phyloP scores from a whole-genome alignment of 2,888 invertebrate species.

The Pachliopta kotzebuea region DNA sequence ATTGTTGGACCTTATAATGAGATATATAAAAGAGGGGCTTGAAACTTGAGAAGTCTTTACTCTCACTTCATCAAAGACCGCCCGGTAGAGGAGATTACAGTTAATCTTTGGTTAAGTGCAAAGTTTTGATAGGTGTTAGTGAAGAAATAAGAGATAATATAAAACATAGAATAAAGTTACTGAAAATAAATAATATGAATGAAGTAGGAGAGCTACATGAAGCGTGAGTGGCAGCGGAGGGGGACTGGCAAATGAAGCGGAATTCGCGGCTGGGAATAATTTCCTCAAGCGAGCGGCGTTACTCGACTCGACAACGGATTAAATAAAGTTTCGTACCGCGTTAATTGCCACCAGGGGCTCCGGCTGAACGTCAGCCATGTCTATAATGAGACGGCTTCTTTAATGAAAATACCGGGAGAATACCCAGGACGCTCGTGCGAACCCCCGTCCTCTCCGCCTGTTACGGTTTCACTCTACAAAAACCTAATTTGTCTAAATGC shows the following conservation, averaged over 20 bases:
- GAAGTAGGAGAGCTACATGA: slow-evolving; percentile 40
- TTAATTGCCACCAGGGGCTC: slow-evolving; percentile 64
- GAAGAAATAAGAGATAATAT: too few species aligned
- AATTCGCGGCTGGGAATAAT: slow-evolving; percentile 55
- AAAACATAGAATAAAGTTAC: too few species aligned
- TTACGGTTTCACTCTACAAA: slow-evolving; percentile 36
- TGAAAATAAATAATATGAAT: slow-evolving; percentile 21
- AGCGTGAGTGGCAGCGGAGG: slow-evolving; percentile 36
- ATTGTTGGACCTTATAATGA: too few species aligned
- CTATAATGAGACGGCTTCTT: slow-evolving; percentile 75
- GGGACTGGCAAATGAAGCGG: slow-evolving; percentile 51
- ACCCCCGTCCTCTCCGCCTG: slow-evolving; percentile 41
- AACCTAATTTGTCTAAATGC: background rate
- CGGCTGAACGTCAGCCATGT: slow-evolving; percentile 57
- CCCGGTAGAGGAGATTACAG: slow-evolving; percentile 78
- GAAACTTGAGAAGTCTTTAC: too few species aligned
- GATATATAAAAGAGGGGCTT: too few species aligned
- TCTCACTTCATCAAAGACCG: too few species aligned
- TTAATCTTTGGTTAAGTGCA: too few species aligned
- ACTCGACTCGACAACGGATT: slow-evolving; percentile 54
- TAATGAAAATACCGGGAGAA: slow-evolving; percentile 71
- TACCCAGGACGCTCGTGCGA: slow-evolving; percentile 31
- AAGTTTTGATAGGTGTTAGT: too few species aligned
- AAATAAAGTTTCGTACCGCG: slow-evolving; percentile 68
- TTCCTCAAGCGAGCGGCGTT: slow-evolving; percentile 46